phyloP scores from a whole-genome alignment of 2,797 vertebrate genomes.

The Propithecus deckenii region DNA sequence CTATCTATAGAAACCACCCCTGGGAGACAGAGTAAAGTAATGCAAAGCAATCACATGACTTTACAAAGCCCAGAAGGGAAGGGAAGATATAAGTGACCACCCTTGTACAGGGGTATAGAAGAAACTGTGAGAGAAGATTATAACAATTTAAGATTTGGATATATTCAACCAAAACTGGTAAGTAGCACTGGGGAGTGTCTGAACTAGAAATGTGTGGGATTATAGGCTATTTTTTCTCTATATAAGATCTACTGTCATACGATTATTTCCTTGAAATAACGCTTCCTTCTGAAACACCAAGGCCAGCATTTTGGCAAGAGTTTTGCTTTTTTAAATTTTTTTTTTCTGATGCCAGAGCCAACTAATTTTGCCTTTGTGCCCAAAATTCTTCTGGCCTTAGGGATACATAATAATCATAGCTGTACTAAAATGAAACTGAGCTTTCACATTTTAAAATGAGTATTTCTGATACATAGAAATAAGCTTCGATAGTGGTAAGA shows the following conservation, averaged over 20 bases:
- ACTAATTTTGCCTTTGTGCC: conserved; percentile 41
- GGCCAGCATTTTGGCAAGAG: neutral
- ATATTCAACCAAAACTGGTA: neutral
- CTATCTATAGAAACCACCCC: neutral
- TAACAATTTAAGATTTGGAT: neutral
- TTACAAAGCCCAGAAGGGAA: neutral
- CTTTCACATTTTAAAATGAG: conserved; percentile 50
- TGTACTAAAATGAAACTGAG: conserved; percentile 43
- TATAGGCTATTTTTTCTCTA: neutral
- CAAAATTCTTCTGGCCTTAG: conserved; percentile 31
- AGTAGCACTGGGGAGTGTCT: neutral
- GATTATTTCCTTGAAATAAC: conserved; percentile 47
- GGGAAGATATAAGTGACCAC: neutral
- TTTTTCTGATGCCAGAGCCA: neutral
- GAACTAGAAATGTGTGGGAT: neutral
- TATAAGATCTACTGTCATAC: neutral
- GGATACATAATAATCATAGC: conserved; percentile 34
- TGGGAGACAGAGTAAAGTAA: neutral
- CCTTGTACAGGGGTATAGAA: neutral
- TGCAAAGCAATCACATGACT: neutral
- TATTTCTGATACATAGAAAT: conserved; percentile 53
- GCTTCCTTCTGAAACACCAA: neutral
- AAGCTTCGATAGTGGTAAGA: conserved; percentile 16
- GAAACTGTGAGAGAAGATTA: neutral
- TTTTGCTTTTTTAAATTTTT: neutral